These are phyloP conservation scores for Pomatorhinus ruficollis DNA, from an alignment of 2,113 vertebrate genomes.

Conservation along the genomic window DNA sequence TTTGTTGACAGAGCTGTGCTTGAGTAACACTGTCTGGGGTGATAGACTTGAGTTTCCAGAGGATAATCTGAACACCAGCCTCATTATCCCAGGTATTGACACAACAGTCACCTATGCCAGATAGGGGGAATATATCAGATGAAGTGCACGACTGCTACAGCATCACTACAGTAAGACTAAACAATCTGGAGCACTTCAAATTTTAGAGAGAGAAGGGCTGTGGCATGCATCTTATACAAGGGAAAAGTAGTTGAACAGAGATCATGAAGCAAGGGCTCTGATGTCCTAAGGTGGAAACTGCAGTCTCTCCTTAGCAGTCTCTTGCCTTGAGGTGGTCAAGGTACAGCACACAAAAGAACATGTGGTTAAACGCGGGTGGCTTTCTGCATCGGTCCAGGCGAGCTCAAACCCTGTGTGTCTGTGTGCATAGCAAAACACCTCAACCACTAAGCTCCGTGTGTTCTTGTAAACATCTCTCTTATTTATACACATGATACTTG, in stretches of 20 bases:
- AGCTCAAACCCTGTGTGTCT: background rate
- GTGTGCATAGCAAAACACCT: background rate
- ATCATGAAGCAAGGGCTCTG: background rate
- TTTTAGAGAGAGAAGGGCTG: background rate
- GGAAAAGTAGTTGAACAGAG: background rate
- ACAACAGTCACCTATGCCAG: background rate
- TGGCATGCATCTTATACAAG: background rate
- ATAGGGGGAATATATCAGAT: background rate
- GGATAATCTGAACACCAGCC: background rate
- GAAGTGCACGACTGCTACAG: rapidly evolving
- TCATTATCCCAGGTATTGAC: conserved; percentile 2
- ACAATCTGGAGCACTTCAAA: background rate
- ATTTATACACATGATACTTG: background rate
- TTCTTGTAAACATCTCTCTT: conserved; percentile 2
- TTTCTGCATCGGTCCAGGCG: background rate
- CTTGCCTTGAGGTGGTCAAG: background rate
- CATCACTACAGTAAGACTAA: background rate
- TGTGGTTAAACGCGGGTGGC: background rate
- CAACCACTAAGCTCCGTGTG: background rate
- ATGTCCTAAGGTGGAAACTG: background rate
- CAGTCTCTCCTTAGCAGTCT: background rate
- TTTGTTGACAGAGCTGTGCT: conserved; percentile 1
- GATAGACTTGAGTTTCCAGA: background rate
- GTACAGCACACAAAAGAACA: background rate
- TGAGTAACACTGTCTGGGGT: background rate